Evolutionary conservation across 2,888 invertebrate species (phyloP).

Genomic region (Harpalus rufipes): DNA sequence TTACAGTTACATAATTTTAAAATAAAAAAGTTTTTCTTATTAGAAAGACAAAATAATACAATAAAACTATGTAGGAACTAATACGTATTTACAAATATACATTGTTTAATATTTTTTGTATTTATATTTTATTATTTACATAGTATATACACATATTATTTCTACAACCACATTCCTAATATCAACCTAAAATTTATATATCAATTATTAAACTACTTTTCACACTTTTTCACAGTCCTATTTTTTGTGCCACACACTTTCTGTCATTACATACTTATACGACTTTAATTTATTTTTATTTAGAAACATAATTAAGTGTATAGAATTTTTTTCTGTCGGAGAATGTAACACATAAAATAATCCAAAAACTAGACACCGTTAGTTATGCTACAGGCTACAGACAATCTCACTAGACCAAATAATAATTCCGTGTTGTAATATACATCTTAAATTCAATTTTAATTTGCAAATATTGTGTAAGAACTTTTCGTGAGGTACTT

Average conservation of each 20-base stretch:
- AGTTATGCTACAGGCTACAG: conserved; percentile 23
- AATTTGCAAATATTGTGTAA: conserved; percentile 21
- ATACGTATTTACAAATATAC: not conserved
- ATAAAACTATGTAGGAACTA: not conserved
- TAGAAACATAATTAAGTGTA: conserved; percentile 3
- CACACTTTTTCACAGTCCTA: not conserved
- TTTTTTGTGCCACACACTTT: not conserved
- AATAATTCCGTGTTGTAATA: not conserved
- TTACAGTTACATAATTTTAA: too few species aligned
- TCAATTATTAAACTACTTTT: too few species aligned
- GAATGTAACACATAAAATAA: conserved; percentile 18
- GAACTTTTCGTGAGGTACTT: not conserved
- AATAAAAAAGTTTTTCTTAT: too few species aligned
- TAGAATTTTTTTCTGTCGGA: conserved; percentile 20
- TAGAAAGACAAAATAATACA: too few species aligned
- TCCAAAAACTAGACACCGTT: conserved; percentile 25
- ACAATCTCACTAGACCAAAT: conserved; percentile 12
- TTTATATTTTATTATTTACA: conserved; percentile 1
- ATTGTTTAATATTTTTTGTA: too few species aligned
- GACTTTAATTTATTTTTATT: not conserved
- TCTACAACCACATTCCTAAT: not conserved
- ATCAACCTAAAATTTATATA: too few species aligned
- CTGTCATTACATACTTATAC: not conserved
- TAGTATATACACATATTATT: not conserved
- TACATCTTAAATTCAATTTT: conserved; percentile 13